Evolutionary conservation across 2,888 invertebrate species (phyloP).

Genomic region (Mesochorus sp.): DNA sequence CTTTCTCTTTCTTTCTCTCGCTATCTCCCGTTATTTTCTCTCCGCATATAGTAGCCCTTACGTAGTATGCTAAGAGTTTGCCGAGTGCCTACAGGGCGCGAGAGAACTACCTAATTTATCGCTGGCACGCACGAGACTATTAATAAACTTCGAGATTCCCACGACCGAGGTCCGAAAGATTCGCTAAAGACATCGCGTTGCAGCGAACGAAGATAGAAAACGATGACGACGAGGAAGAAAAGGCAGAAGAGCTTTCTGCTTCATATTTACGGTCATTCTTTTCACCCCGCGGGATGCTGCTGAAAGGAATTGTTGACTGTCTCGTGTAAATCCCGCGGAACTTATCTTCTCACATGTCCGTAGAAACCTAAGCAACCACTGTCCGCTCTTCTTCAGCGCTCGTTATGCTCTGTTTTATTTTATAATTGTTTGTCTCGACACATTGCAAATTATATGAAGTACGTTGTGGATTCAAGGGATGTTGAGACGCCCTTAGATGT

Average conservation of each 20-base stretch:
- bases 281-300: slow-evolving; percentile 23
- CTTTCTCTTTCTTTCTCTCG: neutral
- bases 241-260: slow-evolving; percentile 49
- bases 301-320: slow-evolving; percentile 53
- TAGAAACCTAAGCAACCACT: slow-evolving; percentile 45
- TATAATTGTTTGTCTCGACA: slow-evolving; percentile 33
- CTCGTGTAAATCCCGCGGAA: slow-evolving; percentile 48
- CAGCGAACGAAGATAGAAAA: slow-evolving; percentile 30
- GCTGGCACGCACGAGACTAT: slow-evolving; percentile 69
- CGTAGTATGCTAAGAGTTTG: slow-evolving; percentile 43
- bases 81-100: slow-evolving; percentile 54
- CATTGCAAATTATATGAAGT: slow-evolving; percentile 40
- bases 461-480: neutral
- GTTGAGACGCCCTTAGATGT: slow-evolving; percentile 31
- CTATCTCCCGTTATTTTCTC: slow-evolving; percentile 29
- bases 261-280: slow-evolving; percentile 21
- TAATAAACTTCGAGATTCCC: slow-evolving; percentile 69
- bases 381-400: neutral
- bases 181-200: slow-evolving; percentile 47
- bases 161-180: slow-evolving; percentile 58
- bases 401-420: neutral
- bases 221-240: slow-evolving; percentile 32
- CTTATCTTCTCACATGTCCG: slow-evolving; percentile 49
- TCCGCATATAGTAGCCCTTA: slow-evolving; percentile 52
- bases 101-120: slow-evolving; percentile 68